These are phyloP conservation scores for Latrodectus geometricus DNA, from an alignment of 1,140 invertebrate genomes.

Conservation along the genomic window DNA sequence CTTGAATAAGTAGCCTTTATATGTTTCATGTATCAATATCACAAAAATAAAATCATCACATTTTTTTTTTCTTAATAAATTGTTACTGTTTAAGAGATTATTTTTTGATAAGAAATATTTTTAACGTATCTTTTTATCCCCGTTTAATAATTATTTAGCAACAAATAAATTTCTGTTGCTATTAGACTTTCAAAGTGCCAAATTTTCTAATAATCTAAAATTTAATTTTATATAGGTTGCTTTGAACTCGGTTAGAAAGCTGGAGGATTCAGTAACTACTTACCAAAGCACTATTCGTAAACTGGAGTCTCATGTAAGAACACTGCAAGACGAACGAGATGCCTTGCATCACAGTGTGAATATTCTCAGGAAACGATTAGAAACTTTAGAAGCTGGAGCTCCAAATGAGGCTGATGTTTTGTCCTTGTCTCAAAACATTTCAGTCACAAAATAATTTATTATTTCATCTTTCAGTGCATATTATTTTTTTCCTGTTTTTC, in stretches of 20 bases:
- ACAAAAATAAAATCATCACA: too few relatives aligned
- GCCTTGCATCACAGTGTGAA: conserved; percentile 63
- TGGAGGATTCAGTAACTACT: conserved; percentile 62
- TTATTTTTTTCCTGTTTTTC: too few relatives aligned
- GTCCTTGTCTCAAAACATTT: not conserved
- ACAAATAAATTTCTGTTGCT: not conserved
- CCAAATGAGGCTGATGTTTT: conserved; percentile 8
- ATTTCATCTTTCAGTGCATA: not conserved
- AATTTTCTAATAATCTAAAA: not conserved
- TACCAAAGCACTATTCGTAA: conserved; percentile 63
- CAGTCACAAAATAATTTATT: not conserved
- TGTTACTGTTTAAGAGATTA: too few relatives aligned
- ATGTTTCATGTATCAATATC: too few relatives aligned
- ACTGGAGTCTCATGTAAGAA: conserved; percentile 60
- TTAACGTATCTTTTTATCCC: too few relatives aligned
- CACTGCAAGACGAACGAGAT: conserved; percentile 63
- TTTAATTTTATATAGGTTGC: conserved; percentile 46
- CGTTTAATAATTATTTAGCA: too few relatives aligned
- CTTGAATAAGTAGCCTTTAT: too few relatives aligned
- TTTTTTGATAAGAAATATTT: too few relatives aligned
- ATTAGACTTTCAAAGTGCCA: not conserved
- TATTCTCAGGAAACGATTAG: conserved; percentile 54
- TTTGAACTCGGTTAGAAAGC: conserved; percentile 55
- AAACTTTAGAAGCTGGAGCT: conserved; percentile 4
- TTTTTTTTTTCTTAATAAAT: too few relatives aligned